Evolutionary conservation across 2,797 vertebrate species (phyloP), one percentile per base, ranked within the genome.

Genomic region (Bothrops alternatus): DNA sequence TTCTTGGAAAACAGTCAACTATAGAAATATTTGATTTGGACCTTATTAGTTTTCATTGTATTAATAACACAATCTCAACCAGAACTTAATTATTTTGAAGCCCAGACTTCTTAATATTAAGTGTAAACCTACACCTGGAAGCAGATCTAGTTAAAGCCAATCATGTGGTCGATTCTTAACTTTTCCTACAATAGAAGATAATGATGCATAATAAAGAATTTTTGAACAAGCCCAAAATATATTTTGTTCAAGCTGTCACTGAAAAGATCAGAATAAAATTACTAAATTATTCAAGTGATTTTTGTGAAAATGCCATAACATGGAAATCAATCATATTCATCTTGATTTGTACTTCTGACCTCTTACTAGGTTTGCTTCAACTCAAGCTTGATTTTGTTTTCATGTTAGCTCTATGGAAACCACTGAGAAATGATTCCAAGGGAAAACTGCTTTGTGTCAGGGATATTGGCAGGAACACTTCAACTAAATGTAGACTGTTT

Each of bases 1-100:
- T 53, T 13, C 53, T 73, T 53, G 42, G 28, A 42, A 86, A 69
- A 55, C 56, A 95, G 95, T 93, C 60, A 95, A 95, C 92, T 93
- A 94, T 90, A 94, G 13, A 90, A 90, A 95, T 90, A 93, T 90
- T 91, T 63, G 18, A 95, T 96, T 96, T 94, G 93, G 93, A 93
- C 58, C 94, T 94, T 95, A 90, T 58, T 90, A 82, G 93, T 86
- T 93, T 90, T 32, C 90, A 25, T 28, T 86, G 11, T 23, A 63
- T 86, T 26, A 13, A 20, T 18, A 87, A 58, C 4, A 69, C 18
- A 69, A 60, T 88, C 42, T 89, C 7, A 53, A 32, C 20, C 63
- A 92, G 20, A n/a, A 47, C 37, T 47, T 28, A 65, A 69, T 82
- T 56, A 11, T 55, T 13, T 25, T 58, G n/a, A 86, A 61, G 37